Conservation (phyloP, 2,797 vertebrate species). For the Crocidura indochinensis region DNA sequence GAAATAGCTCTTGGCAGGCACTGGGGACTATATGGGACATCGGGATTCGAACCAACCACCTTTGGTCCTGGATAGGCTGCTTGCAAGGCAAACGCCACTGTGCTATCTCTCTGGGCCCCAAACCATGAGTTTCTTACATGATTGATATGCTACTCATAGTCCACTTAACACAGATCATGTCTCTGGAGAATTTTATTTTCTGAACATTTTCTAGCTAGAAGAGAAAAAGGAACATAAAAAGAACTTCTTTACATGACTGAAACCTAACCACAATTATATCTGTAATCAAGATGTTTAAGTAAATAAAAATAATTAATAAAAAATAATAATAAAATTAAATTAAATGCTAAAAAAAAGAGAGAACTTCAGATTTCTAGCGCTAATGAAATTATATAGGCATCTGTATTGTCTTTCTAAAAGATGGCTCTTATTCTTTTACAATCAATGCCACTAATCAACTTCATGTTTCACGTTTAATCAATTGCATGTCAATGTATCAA, state of each 20-base stretch:
- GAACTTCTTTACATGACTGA: too few species aligned
- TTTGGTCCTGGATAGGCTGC: too few species aligned
- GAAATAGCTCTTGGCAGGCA: too few species aligned
- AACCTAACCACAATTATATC: too few species aligned
- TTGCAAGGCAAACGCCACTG: too few species aligned
- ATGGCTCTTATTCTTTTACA: not conserved
- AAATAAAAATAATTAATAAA: too few species aligned
- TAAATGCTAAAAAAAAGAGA: too few species aligned
- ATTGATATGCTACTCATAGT: not conserved
- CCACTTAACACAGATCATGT: not conserved
- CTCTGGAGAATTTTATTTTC: slow-evolving; percentile 1
- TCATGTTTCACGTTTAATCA: not conserved
- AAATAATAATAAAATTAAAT: too few species aligned
- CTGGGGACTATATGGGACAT: too few species aligned
- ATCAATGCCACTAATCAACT: not conserved
- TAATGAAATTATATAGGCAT: not conserved
- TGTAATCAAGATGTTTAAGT: too few species aligned
- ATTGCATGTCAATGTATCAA: not conserved
- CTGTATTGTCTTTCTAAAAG: slow-evolving; percentile 10
- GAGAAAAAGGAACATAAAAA: not conserved
- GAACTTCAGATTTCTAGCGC: not conserved
- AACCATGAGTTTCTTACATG: slow-evolving; percentile 34
- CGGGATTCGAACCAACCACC: too few species aligned
- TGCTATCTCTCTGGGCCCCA: too few species aligned
- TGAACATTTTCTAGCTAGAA: slow-evolving; percentile 38